Conservation (phyloP, 2,888 invertebrate genomes). For the Beris morrisii region DNA sequence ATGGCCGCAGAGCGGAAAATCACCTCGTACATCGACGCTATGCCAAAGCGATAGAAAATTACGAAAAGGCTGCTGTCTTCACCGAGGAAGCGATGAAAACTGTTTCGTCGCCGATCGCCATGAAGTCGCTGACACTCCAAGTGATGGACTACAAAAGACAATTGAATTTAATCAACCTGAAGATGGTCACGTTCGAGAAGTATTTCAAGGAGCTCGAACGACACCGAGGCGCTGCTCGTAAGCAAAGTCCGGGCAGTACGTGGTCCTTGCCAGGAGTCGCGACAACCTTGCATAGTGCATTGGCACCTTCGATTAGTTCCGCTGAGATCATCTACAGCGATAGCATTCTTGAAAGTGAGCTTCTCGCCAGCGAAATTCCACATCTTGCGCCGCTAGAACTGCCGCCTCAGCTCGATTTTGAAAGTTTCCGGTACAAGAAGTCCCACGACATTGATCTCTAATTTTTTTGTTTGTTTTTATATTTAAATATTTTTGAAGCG, state of each 20-base stretch:
- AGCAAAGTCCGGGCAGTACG: conserved; percentile 45
- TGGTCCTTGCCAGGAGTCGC: neutral
- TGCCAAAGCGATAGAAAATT: conserved; percentile 52
- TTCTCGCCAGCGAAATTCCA: conserved; percentile 45
- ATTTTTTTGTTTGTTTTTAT: neutral
- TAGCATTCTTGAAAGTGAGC: conserved; percentile 6
- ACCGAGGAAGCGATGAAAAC: conserved; percentile 51
- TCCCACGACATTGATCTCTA: conserved; percentile 29
- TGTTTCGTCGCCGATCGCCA: conserved; percentile 46
- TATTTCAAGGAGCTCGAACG: conserved; percentile 49
- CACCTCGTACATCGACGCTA: conserved; percentile 50
- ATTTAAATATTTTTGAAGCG: no score
- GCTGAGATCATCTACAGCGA: neutral
- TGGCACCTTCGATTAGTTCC: conserved; percentile 25
- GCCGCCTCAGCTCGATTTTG: conserved; percentile 49
- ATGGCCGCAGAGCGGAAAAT: conserved; percentile 53
- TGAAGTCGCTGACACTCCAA: conserved; percentile 49
- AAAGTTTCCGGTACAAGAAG: conserved; percentile 38
- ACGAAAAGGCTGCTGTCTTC: conserved; percentile 50
- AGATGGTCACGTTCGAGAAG: conserved; percentile 41
- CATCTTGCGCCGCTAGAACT: conserved; percentile 51
- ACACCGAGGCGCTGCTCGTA: conserved; percentile 42
- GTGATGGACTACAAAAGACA: conserved; percentile 51
- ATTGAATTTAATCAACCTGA: conserved; percentile 50
- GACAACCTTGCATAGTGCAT: neutral